Percentiles rank a stretch among this genome's conserved stretches.
Conservation (phyloP, 2,888 invertebrate genomes). For the Hofmannophila pseudospretella region DNA sequence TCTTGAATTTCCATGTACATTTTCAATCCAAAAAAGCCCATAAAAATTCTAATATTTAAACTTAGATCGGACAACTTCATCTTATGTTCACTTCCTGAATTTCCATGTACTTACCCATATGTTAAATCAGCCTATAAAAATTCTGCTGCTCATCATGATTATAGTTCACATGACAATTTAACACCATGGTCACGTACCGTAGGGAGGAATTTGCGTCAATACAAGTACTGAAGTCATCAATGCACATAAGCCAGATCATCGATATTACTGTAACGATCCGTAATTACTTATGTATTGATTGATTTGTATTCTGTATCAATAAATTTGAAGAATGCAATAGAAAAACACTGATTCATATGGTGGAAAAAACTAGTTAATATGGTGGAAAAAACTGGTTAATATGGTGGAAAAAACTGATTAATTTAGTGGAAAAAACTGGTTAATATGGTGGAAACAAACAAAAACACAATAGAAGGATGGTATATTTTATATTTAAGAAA, state of each 20-base stretch:
- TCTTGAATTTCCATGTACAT: not conserved
- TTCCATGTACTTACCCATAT: not conserved
- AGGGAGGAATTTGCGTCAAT: constrained; percentile 9
- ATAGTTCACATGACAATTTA: constrained; percentile 5
- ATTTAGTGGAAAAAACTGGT: no score
- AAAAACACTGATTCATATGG: no score
- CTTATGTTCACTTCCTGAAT: no score
- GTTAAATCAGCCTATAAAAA: constrained; percentile 4
- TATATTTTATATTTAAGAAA: no score
- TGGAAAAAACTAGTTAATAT: no score
- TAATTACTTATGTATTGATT: constrained; percentile 2
- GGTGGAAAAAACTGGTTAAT: no score
- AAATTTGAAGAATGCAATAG: constrained; percentile 1
- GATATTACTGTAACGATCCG: constrained; percentile 6
- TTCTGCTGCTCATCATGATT: not conserved
- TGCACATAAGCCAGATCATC: constrained; percentile 12
- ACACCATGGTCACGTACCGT: constrained; percentile 4
- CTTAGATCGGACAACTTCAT: no score
- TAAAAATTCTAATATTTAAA: constrained; percentile 4
- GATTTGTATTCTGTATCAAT: constrained; percentile 10
- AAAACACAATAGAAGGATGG: no score
- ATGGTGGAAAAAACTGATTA: no score
- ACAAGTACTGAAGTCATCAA: no score
- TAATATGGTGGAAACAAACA: no score
- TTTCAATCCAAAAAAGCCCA: not conserved